Evolutionary conservation across 2,113 vertebrate genomes (phyloP), one percentile per base, ranked within the genome.

Genomic region (Pluvianellus socialis): DNA sequence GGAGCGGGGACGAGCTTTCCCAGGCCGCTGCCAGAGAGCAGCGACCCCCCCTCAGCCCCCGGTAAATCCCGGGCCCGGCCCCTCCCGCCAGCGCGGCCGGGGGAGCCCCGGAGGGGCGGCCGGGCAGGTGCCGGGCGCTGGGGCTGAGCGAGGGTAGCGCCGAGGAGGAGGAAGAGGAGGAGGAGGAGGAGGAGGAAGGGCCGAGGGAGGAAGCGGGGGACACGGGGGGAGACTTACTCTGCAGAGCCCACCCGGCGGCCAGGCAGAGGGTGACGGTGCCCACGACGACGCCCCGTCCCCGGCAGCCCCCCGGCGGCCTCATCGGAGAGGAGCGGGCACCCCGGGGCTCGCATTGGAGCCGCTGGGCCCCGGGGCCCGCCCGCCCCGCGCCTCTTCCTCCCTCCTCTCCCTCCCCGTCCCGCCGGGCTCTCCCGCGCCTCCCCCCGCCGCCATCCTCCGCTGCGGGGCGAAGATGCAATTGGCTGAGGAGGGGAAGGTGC

Each of bases 221-320:
- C 8, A 30, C 70, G 24, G 47, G 24, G 40, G 26, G 40, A 44
- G 82, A 96, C 96, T 98, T 97, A 98, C 98, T 97, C 81, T 97
- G 98, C 88, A 98, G 86, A 92, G 97, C 90, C 96, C 95, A 79
- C 27, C 94, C 98, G 33, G 97, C 89, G 10, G 97, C 92, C 96
- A 98, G 86, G 92, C 96, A 97, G 63, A 98, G 79, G 73, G 96
- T 90, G 66, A 97, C 85, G 28, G 97, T 92, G 18, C 87, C 97
- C 68, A 98, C 86, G 50, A 94, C 73, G 79, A 67, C 18, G 47
- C 92, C 63, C 35, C 68, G 72, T 47, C 77, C 79, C 18, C 76
- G 71, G 28, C 86, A 35, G 90, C 80, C 75, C 91, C 2, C 94
- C 38, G 55, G 91, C 70, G 92, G 79, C 94, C 95, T 97, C 98